phyloP scores from a whole-genome alignment of 92 coral and sea anemone species.

The Phymanthus crucifer region DNA sequence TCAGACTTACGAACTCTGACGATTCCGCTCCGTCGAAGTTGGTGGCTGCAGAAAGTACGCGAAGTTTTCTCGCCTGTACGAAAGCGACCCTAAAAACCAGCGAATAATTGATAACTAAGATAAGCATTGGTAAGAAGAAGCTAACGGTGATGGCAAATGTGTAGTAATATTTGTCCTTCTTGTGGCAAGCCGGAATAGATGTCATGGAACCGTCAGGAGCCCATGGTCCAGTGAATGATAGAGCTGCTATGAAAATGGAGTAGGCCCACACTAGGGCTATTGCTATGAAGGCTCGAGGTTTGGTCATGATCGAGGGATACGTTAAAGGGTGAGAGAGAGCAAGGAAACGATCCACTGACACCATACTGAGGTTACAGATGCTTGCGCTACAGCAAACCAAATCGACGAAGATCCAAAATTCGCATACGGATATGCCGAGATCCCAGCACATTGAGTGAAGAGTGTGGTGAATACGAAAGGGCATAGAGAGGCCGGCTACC shows the following conservation, averaged over 20 bases:
- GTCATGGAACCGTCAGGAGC: conserved; percentile 48
- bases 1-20: conserved; percentile 27
- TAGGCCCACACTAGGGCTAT: conserved; percentile 79
- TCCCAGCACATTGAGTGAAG: conserved; percentile 84
- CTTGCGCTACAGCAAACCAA: conserved; percentile 83
- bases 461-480: conserved; percentile 91
- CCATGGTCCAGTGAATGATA: conserved; percentile 83
- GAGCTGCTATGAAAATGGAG: conserved; percentile 64
- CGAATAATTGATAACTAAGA: conserved; percentile 83
- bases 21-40: conserved; percentile 45
- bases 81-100: conserved; percentile 91
- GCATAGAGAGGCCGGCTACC: conserved; percentile 82
- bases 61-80: conserved; percentile 79
- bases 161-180: conserved; percentile 80
- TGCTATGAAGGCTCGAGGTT: conserved; percentile 58
- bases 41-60: conserved; percentile 38
- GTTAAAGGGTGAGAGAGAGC: conserved; percentile 89
- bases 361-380: conserved; percentile 77
- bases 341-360: conserved; percentile 84
- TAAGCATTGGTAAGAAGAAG: conserved; percentile 76
- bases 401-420: conserved; percentile 89
- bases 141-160: conserved; percentile 73
- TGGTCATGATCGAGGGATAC: conserved; percentile 83
- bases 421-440: conserved; percentile 72
- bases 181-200: conserved; percentile 58